Evolutionary conservation across 2,113 vertebrate species (phyloP).

Genomic region (Microcebus murinus): DNA sequence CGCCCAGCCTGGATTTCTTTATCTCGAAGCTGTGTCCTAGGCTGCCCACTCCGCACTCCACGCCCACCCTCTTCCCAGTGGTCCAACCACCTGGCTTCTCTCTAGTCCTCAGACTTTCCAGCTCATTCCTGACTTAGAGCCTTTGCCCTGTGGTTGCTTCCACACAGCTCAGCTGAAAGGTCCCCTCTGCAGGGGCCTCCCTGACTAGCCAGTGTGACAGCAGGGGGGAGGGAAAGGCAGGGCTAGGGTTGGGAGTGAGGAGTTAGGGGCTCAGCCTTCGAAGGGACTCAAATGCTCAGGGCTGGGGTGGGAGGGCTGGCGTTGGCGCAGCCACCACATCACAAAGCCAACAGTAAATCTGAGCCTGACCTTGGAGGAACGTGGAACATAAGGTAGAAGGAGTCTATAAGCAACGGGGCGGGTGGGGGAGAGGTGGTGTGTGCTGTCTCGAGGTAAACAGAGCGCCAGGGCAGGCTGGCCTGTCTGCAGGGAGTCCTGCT

Average conservation of each 20-base stretch:
- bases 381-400: neutral
- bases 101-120: neutral
- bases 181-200: neutral
- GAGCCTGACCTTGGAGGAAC: neutral
- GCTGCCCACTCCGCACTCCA: fast-evolving
- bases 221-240: neutral
- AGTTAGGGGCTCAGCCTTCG: neutral
- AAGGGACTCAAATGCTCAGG: neutral
- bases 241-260: neutral
- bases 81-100: neutral
- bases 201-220: neutral
- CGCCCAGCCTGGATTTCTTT: neutral
- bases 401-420: no score
- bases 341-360: neutral
- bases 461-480: neutral
- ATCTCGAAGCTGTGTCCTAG: neutral
- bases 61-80: neutral
- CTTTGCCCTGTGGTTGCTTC: neutral
- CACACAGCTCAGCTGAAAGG: neutral
- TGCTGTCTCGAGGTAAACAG: neutral
- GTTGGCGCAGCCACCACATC: fast-evolving
- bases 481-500: no score
- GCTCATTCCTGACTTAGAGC: neutral
- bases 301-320: no score
- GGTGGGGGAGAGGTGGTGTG: no score